Percentiles rank a stretch among this genome's conserved stretches.
phyloP scores from a whole-genome alignment of 2,113 vertebrate species.

The Centropus unirufus region DNA sequence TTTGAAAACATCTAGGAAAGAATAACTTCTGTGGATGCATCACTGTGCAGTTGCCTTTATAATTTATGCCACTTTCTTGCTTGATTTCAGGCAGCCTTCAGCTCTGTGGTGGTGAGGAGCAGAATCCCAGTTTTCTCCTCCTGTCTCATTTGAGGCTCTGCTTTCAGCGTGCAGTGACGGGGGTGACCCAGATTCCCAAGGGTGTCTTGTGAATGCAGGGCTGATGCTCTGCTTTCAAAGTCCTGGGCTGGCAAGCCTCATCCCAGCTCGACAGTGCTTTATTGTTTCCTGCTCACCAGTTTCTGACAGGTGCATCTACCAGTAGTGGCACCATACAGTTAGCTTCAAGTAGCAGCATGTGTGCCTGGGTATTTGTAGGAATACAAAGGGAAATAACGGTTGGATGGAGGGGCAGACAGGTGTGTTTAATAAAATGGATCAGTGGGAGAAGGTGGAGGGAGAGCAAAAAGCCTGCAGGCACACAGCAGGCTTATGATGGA shows the following conservation, averaged over 20 bases:
- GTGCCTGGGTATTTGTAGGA: not conserved
- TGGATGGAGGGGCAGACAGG: conserved; percentile 2
- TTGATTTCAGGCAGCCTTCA: not conserved
- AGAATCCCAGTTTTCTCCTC: not conserved
- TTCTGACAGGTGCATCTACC: not conserved
- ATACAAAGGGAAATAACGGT: not conserved
- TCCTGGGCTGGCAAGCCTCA: not conserved
- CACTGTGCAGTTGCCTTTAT: not conserved
- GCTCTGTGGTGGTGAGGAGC: not conserved
- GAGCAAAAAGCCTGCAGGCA: not conserved
- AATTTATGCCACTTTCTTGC: conserved; percentile 7
- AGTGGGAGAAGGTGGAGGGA: not conserved
- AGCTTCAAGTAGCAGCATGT: not conserved
- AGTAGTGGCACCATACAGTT: not conserved
- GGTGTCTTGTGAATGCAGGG: not conserved
- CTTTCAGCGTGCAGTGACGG: not conserved
- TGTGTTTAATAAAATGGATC: conserved; percentile 13
- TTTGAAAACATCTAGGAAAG: conserved; percentile 13
- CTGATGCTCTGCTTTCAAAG: not conserved
- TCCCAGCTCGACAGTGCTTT: not conserved
- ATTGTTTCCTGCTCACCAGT: not conserved
- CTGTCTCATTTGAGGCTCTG: not conserved
- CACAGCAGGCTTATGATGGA: rapidly evolving
- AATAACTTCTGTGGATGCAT: not conserved
- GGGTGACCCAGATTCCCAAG: conserved; percentile 43